phyloP scores from a whole-genome alignment of 2,888 invertebrate species.

The Nomada flava region DNA sequence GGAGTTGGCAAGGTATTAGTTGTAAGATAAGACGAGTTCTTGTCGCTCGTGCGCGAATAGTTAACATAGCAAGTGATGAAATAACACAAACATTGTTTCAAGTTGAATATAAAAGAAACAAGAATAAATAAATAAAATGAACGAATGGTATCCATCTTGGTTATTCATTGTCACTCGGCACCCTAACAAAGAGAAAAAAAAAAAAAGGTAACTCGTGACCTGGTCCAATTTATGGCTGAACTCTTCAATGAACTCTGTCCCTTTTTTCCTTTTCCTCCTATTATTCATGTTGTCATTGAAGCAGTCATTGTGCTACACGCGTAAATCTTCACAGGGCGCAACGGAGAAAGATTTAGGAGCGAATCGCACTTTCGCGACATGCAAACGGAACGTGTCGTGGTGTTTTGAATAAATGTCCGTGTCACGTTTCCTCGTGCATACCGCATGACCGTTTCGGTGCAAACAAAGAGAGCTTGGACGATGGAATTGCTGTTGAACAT shows the following conservation, averaged over 20 bases:
- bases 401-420: slow-evolving; percentile 61
- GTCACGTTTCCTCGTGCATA: slow-evolving; percentile 52
- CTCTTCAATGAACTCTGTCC: slow-evolving; percentile 18
- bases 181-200: neutral
- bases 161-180: neutral
- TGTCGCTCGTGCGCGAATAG: neutral
- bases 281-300: slow-evolving; percentile 44
- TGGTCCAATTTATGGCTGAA: slow-evolving; percentile 1
- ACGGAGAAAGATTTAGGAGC: slow-evolving; percentile 42
- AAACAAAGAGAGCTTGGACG: slow-evolving; percentile 46
- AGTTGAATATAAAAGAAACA: neutral
- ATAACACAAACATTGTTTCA: neutral
- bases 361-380: slow-evolving; percentile 46
- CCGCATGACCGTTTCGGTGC: slow-evolving; percentile 44
- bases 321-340: slow-evolving; percentile 39
- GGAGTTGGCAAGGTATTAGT: slow-evolving; percentile 14
- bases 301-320: slow-evolving; percentile 24
- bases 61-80: neutral
- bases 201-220: neutral
- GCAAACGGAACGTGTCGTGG: slow-evolving; percentile 31
- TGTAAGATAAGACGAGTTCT: neutral
- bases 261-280: neutral
- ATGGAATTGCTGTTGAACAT: slow-evolving; percentile 60
- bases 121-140: neutral
- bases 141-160: neutral